Evolutionary conservation across 2,797 vertebrate genomes (phyloP).

Genomic region (Melanotaenia pygmaea): DNA sequence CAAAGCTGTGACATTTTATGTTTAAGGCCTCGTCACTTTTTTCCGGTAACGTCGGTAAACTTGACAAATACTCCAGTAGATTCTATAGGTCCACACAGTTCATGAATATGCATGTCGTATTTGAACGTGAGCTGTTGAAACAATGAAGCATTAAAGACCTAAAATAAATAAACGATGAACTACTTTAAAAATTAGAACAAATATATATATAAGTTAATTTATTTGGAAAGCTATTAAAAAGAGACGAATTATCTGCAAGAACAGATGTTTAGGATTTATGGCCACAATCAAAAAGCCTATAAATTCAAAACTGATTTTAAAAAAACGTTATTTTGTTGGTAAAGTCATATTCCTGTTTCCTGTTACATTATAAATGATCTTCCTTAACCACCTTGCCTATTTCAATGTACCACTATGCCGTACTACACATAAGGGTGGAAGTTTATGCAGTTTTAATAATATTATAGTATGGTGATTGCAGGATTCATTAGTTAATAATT

Average conservation of each 20-base stretch:
- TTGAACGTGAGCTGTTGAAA: conserved; percentile 36
- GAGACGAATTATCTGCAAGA: background rate
- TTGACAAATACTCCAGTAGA: conserved; percentile 20
- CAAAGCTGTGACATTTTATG: conserved; percentile 15
- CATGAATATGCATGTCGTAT: conserved; percentile 69
- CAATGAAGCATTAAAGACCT: background rate
- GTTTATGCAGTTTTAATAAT: background rate
- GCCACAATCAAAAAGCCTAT: background rate
- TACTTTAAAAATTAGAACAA: background rate
- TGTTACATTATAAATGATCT: too few species aligned
- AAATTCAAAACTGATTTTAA: background rate
- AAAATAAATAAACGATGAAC: conserved; percentile 4
- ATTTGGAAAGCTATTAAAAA: background rate
- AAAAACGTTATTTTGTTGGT: background rate
- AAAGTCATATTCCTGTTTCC: background rate
- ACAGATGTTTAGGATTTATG: background rate
- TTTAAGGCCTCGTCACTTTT: conserved; percentile 14
- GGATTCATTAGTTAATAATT: background rate
- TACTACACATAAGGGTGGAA: too few species aligned
- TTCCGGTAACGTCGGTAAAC: background rate
- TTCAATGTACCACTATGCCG: too few species aligned
- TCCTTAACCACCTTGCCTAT: too few species aligned
- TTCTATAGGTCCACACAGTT: conserved; percentile 41
- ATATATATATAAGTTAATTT: too few species aligned
- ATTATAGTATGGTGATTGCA: background rate